phyloP scores from a whole-genome alignment of 2,797 vertebrate genomes.

The Mormyrops attenuatus region DNA sequence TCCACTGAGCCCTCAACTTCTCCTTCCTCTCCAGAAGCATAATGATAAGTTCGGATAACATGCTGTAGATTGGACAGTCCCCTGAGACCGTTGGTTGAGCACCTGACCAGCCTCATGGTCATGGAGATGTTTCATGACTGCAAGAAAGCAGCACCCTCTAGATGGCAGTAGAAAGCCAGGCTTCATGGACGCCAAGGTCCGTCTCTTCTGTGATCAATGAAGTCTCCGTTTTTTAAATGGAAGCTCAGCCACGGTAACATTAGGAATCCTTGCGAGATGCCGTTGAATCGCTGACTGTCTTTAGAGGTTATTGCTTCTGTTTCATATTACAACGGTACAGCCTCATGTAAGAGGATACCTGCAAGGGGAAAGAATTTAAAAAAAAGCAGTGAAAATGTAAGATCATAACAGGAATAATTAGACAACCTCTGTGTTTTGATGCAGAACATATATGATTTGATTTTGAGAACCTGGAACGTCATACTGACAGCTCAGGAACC shows the following conservation, averaged over 20 bases:
- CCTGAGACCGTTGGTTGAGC: neutral
- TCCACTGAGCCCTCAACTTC: neutral
- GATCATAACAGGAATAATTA: neutral
- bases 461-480: neutral
- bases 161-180: constrained; percentile 74
- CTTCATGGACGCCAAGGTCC: constrained; percentile 22
- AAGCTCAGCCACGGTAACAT: neutral
- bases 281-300: neutral
- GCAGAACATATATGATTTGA: neutral
- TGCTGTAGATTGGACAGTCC: neutral
- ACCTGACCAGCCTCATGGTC: neutral
- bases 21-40: neutral
- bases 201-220: neutral
- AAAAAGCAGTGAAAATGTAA: neutral
- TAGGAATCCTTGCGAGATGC: neutral
- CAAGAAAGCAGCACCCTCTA: constrained; percentile 54
- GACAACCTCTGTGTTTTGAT: neutral
- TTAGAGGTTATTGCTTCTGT: neutral
- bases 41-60: neutral
- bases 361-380: neutral
- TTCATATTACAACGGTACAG: neutral
- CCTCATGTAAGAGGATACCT: neutral
- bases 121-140: neutral
- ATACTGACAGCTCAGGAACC: constrained; percentile 31
- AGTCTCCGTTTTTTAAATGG: neutral